Conservation (phyloP, 2,113 vertebrate species). For the Passerina amoena region DNA sequence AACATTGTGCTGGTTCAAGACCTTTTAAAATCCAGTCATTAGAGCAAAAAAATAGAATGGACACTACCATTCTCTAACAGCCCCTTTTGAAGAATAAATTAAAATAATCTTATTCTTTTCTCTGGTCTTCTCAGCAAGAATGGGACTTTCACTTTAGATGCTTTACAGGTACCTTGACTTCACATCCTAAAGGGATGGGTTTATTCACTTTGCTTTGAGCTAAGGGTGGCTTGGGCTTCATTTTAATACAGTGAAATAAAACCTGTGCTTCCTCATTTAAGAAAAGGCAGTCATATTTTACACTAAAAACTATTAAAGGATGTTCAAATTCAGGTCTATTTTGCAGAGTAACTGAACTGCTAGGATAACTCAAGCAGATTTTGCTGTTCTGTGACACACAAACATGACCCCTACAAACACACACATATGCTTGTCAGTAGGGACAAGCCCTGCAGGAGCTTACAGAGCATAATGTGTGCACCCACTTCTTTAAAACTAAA, state of each 20-base stretch:
- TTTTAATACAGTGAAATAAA: background rate
- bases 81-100: background rate
- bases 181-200: background rate
- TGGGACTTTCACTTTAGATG: background rate
- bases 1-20: background rate
- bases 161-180: background rate
- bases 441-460: background rate
- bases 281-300: background rate
- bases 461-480: background rate
- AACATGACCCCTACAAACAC: background rate
- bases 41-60: background rate
- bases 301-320: background rate
- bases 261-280: background rate
- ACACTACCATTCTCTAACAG: background rate
- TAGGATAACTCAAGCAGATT: background rate
- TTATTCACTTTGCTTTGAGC: background rate
- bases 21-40: background rate
- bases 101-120: background rate
- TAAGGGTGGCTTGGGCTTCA: background rate
- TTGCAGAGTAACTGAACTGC: background rate
- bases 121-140: background rate
- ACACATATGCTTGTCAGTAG: background rate
- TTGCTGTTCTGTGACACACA: background rate
- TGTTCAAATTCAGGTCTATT: background rate
- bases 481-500: background rate